These are phyloP conservation scores for Halocynthia aurantium DNA, from an alignment of 23 tunicate species.

Conservation along the genomic window DNA sequence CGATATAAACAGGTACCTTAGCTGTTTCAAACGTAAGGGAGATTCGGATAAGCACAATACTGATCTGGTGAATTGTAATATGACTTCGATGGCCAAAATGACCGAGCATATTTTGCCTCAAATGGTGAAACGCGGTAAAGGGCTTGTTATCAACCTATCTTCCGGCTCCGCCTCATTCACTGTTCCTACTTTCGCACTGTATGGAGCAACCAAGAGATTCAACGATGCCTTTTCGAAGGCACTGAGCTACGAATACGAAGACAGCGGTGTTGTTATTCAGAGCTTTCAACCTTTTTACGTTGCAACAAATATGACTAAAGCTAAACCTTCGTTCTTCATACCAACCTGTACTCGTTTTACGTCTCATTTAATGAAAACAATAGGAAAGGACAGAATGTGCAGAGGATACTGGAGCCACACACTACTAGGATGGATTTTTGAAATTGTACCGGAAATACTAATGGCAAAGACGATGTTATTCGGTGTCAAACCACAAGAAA, in stretches of 20 bases:
- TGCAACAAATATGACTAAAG: conserved; percentile 1
- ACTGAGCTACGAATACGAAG: conserved; percentile 24
- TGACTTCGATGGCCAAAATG: conserved; percentile 20
- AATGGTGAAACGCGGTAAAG: conserved; percentile 3
- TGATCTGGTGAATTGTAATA: conserved; percentile 10
- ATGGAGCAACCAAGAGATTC: conserved; percentile 40
- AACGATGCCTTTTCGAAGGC: conserved; percentile 39
- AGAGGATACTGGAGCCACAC: conserved; percentile 62
- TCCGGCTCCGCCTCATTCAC: conserved; percentile 7
- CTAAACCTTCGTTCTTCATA: no score
- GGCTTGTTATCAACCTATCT: conserved; percentile 15
- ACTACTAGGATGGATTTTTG: conserved; percentile 24
- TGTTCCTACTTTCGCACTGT: not conserved
- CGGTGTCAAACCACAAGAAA: not conserved
- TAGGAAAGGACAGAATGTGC: conserved; percentile 31
- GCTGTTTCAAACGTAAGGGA: not conserved
- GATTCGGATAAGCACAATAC: not conserved
- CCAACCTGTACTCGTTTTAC: not conserved
- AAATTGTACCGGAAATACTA: conserved; percentile 22
- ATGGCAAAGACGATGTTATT: not conserved
- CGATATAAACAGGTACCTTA: not conserved
- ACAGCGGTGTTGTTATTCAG: conserved; percentile 31
- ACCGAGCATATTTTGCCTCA: conserved; percentile 3
- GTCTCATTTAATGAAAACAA: conserved; percentile 6
- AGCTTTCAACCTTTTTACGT: conserved; percentile 3